phyloP scores from a whole-genome alignment of 2,797 vertebrate species.

The Orientallactaga sibirica region DNA sequence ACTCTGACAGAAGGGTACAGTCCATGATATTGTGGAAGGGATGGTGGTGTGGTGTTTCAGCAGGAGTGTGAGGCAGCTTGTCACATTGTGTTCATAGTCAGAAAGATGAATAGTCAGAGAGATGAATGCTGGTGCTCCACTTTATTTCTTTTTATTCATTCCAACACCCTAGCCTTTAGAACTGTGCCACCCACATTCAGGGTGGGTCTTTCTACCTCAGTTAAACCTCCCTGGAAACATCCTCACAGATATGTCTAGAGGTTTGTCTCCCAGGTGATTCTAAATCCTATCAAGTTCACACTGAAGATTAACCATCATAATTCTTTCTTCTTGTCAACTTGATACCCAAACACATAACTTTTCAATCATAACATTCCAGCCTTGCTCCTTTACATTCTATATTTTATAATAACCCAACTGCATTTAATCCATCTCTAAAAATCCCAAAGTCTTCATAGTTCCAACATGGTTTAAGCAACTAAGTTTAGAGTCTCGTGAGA shows the following conservation, averaged over 20 bases:
- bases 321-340: not conserved
- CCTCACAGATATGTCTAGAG: not conserved
- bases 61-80: not conserved
- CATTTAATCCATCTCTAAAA: not conserved
- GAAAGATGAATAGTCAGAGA: not conserved
- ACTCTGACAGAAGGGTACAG: not conserved
- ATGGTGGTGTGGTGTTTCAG: no score
- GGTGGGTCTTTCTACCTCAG: not conserved
- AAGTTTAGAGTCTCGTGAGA: not conserved
- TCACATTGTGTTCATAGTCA: not conserved
- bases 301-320: not conserved
- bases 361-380: no score
- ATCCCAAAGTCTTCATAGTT: not conserved
- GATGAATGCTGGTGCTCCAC: not conserved
- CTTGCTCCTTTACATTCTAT: not conserved
- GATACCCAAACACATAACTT: not conserved
- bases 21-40: not conserved
- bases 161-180: not conserved
- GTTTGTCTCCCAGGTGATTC: not conserved
- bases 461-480: not conserved
- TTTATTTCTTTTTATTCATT: not conserved
- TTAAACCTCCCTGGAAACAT: not conserved
- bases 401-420: not conserved
- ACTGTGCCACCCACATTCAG: not conserved
- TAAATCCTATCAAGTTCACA: not conserved